A percentile compares a stretch with the other conserved stretches of the same genome.
phyloP scores from a whole-genome alignment of 2,113 vertebrate genomes.

The Pardalotus punctatus region DNA sequence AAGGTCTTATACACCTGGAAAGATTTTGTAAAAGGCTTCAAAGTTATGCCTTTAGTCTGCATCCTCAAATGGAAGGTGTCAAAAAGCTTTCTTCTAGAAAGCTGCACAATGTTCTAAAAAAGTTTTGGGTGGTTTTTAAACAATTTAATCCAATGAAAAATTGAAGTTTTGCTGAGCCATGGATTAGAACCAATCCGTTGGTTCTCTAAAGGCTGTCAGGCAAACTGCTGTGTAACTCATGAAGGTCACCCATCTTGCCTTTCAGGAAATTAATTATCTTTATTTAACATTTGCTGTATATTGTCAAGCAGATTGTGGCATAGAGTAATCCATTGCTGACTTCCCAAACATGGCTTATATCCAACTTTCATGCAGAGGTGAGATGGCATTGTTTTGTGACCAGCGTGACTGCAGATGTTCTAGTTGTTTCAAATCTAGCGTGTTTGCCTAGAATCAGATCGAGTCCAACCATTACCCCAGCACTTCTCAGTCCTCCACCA shows the following conservation, averaged over 20 bases:
- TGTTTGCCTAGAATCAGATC: background rate
- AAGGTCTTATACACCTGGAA: background rate
- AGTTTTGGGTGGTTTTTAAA: background rate
- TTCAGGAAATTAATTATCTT: background rate
- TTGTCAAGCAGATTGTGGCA: background rate
- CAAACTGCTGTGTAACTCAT: background rate
- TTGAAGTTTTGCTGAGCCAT: background rate
- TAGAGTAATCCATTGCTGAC: background rate
- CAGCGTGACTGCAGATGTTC: background rate
- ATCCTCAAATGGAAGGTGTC: background rate
- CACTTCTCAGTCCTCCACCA: background rate
- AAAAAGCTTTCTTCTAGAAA: background rate
- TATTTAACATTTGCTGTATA: background rate
- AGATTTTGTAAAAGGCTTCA: background rate
- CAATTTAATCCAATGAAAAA: background rate
- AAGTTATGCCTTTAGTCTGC: background rate
- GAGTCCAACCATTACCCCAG: background rate
- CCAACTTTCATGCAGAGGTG: background rate
- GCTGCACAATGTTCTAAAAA: background rate
- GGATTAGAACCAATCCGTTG: background rate
- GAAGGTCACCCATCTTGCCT: background rate
- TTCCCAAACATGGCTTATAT: background rate
- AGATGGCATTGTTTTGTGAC: background rate
- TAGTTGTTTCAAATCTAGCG: background rate
- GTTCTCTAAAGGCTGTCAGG: background rate